Percentiles rank a stretch among this genome's conserved stretches.
Evolutionary conservation across 1,140 invertebrate species (phyloP).

Genomic region (Ridgeia piscesae): DNA sequence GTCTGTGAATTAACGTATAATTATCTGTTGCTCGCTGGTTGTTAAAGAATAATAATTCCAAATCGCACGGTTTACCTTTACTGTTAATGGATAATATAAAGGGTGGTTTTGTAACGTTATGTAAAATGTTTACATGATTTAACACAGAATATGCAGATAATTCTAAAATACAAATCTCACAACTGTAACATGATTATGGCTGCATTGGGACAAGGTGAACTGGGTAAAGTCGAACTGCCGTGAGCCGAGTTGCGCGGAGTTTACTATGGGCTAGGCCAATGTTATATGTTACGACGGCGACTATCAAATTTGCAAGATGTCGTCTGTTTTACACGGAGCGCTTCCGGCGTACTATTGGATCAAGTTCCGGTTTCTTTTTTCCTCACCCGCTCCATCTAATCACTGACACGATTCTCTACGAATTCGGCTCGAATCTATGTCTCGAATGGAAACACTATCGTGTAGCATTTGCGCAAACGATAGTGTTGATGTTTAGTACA

Average conservation of each 20-base stretch:
- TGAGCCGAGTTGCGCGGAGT: not conserved
- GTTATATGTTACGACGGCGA: not conserved
- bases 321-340: not conserved
- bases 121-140: too few relatives aligned
- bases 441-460: not conserved
- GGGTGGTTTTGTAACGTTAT: too few relatives aligned
- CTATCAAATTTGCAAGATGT: not conserved
- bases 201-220: not conserved
- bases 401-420: not conserved
- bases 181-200: too few relatives aligned
- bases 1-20: too few relatives aligned
- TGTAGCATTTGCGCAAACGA: not conserved
- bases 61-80: too few relatives aligned
- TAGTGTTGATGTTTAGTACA: not conserved
- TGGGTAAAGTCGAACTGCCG: not conserved
- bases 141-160: too few relatives aligned
- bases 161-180: too few relatives aligned
- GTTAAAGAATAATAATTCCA: too few relatives aligned
- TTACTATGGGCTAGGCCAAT: not conserved
- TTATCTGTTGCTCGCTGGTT: too few relatives aligned
- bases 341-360: not conserved
- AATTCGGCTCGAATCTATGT: not conserved
- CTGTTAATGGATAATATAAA: too few relatives aligned
- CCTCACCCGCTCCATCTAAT: not conserved
- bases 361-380: not conserved